phyloP scores from a whole-genome alignment of 2,113 vertebrate species.

The Albula glossodonta region DNA sequence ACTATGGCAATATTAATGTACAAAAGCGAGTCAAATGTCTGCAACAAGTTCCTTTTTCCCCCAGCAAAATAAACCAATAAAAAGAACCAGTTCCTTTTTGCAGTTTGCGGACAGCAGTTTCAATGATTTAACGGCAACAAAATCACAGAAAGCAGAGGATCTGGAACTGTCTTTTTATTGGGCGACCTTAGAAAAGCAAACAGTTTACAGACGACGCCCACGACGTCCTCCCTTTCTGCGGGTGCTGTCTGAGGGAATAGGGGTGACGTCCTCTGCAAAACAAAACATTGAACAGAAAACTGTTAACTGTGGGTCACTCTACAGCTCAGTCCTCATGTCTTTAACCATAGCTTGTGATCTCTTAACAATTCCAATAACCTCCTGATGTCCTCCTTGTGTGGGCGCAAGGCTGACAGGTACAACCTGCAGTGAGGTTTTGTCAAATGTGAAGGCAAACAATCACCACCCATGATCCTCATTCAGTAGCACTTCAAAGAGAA shows the following conservation, averaged over 20 bases:
- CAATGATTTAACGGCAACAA: background rate
- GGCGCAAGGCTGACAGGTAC: no score
- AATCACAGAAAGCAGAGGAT: background rate
- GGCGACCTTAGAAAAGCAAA: conserved; percentile 51
- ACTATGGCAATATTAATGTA: no score
- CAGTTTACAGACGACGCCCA: conserved; percentile 89
- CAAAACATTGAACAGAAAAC: background rate
- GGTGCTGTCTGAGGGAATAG: conserved; percentile 97
- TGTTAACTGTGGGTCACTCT: background rate
- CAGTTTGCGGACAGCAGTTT: background rate
- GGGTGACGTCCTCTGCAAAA: conserved; percentile 93
- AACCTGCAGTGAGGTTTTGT: no score
- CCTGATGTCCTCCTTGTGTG: no score
- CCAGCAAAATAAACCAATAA: no score
- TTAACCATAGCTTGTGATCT: background rate
- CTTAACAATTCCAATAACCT: background rate
- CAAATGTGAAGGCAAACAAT: no score
- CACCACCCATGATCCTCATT: no score
- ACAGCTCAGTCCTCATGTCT: background rate
- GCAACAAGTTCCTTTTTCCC: no score
- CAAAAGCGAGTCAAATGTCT: no score
- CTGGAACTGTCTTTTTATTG: conserved; percentile 75
- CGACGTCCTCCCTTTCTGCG: conserved; percentile 97
- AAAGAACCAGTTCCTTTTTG: no score
- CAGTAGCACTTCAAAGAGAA: no score